phyloP scores from a whole-genome alignment of 2,888 invertebrate species.

The Portevinia maculata region DNA sequence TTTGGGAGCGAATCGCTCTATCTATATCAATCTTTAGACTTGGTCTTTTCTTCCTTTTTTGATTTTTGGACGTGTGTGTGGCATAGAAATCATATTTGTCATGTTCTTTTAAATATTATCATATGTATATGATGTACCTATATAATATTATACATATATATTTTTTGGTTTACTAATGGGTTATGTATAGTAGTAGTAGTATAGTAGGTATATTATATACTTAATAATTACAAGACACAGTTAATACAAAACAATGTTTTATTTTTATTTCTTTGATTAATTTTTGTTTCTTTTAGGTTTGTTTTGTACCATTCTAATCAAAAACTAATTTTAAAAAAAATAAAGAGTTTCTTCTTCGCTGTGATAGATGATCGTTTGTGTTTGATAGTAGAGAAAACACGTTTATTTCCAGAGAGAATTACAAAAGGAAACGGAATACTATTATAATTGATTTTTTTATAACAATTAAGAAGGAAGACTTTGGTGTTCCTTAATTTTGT shows the following conservation, averaged over 20 bases:
- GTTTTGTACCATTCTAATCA: conserved; percentile 69
- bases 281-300: conserved; percentile 38
- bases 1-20: conserved; percentile 58
- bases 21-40: conserved; percentile 29
- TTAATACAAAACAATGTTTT: conserved; percentile 62
- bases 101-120: conserved; percentile 27
- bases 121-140: conserved; percentile 58
- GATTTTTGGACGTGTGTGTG: conserved; percentile 67
- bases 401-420: conserved; percentile 44
- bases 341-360: conserved; percentile 42
- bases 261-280: conserved; percentile 5
- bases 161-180: conserved; percentile 57
- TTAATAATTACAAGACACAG: conserved; percentile 73
- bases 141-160: conserved; percentile 46
- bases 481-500: conserved; percentile 64
- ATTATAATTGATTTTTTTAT: conserved; percentile 27
- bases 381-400: conserved; percentile 40
- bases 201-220: conserved; percentile 66
- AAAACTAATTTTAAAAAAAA: conserved; percentile 20
- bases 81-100: conserved; percentile 53
- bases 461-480: conserved; percentile 71
- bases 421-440: conserved; percentile 41
- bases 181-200: conserved; percentile 72
- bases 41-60: conserved; percentile 4
- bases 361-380: conserved; percentile 48